phyloP scores from a whole-genome alignment of 92 coral and sea anemone genomes.

The Plumapathes pennacea region DNA sequence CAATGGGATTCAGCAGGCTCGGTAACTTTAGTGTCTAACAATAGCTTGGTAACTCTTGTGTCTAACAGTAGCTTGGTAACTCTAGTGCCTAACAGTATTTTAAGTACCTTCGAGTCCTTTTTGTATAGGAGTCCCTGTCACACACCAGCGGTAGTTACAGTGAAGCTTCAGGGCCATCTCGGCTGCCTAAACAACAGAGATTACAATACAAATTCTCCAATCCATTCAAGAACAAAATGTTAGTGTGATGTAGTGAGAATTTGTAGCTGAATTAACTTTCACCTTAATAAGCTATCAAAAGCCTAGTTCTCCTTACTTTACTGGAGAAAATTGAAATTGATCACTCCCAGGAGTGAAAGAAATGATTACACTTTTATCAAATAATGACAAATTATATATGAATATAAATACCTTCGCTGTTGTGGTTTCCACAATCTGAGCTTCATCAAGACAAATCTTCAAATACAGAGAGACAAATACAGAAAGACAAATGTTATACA shows the following conservation, averaged over 20 bases:
- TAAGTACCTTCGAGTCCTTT: constrained; percentile 79
- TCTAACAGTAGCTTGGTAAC: too few relatives aligned
- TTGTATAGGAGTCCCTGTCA: constrained; percentile 97
- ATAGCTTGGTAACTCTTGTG: too few relatives aligned
- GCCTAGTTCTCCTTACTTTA: neutral
- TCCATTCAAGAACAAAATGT: neutral
- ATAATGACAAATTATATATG: neutral
- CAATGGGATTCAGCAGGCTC: too few relatives aligned
- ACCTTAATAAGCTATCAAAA: too few relatives aligned
- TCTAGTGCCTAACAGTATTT: too few relatives aligned
- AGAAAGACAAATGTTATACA: too few relatives aligned
- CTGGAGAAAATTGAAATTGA: neutral
- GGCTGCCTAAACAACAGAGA: constrained; percentile 66
- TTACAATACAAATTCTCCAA: neutral
- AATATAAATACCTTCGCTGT: constrained; percentile 79
- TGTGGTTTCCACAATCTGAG: constrained; percentile 98
- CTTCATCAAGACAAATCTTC: constrained; percentile 97
- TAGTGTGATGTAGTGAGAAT: too few relatives aligned
- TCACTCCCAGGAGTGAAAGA: neutral
- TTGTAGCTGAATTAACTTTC: too few relatives aligned
- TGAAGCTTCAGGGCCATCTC: constrained; percentile 84
- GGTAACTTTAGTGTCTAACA: too few relatives aligned
- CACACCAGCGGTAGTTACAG: constrained; percentile 92
- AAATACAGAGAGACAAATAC: constrained; percentile 5
- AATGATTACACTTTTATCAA: neutral